phyloP scores from a whole-genome alignment of 2,888 invertebrate species.

The Epinotia ramella region DNA sequence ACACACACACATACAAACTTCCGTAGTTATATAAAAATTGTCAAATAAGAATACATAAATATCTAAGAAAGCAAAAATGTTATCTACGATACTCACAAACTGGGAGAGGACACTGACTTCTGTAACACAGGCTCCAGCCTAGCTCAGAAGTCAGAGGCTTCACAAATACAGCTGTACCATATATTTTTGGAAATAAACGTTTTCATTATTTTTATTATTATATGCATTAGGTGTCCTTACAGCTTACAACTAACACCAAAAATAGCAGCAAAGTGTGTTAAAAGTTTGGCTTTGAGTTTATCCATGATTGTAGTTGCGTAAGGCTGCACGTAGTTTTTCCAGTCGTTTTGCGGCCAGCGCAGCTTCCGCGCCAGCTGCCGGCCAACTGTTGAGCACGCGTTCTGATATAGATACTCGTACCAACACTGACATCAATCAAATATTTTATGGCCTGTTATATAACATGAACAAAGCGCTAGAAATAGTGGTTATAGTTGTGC shows the following conservation, averaged over 20 bases:
- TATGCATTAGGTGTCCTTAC: too few species aligned
- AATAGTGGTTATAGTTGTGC: neutral
- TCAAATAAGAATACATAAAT: too few species aligned
- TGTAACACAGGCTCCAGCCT: too few species aligned
- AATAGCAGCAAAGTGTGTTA: neutral
- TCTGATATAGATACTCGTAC: slow-evolving; percentile 38
- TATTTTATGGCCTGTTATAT: slow-evolving; percentile 2
- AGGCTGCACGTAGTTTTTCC: slow-evolving; percentile 1
- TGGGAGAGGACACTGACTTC: too few species aligned
- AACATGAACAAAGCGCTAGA: neutral
- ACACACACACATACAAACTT: too few species aligned
- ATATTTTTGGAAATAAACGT: too few species aligned
- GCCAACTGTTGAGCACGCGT: slow-evolving; percentile 41
- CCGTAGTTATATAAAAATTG: too few species aligned
- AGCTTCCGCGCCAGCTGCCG: slow-evolving; percentile 27
- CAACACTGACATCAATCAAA: slow-evolving; percentile 10
- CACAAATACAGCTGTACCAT: too few species aligned
- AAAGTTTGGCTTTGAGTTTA: neutral
- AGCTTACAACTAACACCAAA: neutral
- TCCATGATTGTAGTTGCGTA: neutral
- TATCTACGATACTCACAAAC: too few species aligned
- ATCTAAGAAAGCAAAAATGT: too few species aligned
- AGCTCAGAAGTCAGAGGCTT: too few species aligned
- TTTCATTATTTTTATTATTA: too few species aligned
- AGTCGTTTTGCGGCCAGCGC: slow-evolving; percentile 11